Conservation (phyloP, 1,140 invertebrate species). For the Berghia stephanieae region DNA sequence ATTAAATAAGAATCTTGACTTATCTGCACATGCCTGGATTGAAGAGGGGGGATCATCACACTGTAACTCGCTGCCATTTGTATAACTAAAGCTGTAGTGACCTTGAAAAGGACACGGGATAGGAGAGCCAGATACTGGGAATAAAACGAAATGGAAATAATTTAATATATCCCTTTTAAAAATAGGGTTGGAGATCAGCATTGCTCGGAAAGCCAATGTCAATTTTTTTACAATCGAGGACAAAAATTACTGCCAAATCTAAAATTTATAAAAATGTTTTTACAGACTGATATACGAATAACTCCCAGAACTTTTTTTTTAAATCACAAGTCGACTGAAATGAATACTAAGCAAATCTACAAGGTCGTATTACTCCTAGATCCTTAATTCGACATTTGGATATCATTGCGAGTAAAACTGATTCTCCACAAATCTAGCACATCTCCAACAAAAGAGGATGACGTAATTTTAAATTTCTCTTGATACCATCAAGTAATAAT, state of each 20-base stretch:
- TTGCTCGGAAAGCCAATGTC: too few species aligned
- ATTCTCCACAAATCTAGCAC: neutral
- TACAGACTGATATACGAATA: neutral
- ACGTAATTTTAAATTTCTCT: neutral
- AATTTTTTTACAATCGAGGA: too few species aligned
- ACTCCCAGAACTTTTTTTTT: neutral
- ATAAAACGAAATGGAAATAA: conserved; percentile 19
- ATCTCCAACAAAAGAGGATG: neutral
- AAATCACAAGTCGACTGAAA: neutral
- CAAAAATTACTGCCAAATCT: neutral
- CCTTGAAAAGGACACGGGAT: conserved; percentile 66
- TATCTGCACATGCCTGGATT: conserved; percentile 58
- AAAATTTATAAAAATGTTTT: neutral
- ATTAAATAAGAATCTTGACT: conserved; percentile 58
- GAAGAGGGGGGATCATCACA: conserved; percentile 46
- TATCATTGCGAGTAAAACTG: neutral
- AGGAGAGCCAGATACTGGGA: conserved; percentile 60
- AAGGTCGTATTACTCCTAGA: too few species aligned
- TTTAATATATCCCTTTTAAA: neutral
- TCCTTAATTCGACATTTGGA: neutral
- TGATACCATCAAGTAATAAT: neutral
- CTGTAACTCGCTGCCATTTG: conserved; percentile 40
- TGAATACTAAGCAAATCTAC: too few species aligned
- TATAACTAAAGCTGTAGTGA: conserved; percentile 56
- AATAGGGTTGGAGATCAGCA: too few species aligned